Evolutionary conservation across 2,888 invertebrate species (phyloP), one percentile per base, ranked within the genome.

Genomic region (Dasypolia templi): DNA sequence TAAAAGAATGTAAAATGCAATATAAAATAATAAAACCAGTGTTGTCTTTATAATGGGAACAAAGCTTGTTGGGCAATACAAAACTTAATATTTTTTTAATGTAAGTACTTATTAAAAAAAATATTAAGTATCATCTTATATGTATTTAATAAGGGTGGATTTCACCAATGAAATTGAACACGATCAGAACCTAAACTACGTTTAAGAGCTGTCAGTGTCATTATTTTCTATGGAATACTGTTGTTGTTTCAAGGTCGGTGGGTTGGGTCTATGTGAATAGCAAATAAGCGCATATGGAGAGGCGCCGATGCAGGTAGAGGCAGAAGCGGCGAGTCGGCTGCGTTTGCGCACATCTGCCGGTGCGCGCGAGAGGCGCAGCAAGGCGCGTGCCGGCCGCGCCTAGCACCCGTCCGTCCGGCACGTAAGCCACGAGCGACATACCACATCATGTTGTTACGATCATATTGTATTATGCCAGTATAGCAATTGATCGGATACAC

Each of bases 261-360:
- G 9, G 39, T n/a, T 72, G 62, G 64, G 82, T 83, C 46, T 85
- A 82, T 84, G 86, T 87, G 84, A 87, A 86, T 88, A 83, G 84
- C 80, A 81, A 81, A 80, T 80, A 81, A 82, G 75, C 79, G 84
- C 82, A 84, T 83, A 84, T 84, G 83, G 81, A 81, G 82, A 85
- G 87, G 81, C 79, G 79, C 71, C 78, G 81, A 72, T 82, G 84
- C 85, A 88, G 86, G 89, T 88, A 87, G 88, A 84, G 72, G 72
- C 84, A 84, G 70, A 56, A 73, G 72, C 69, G 82, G 82, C 84
- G 89, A 89, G 91, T 73, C 89, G 88, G 88, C 89, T 90, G 92
- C 91, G 90, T 82, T 75, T 83, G 91, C 92, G 90, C 91, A 93
- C 95, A 95, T 95, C 95, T 95, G 95, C 94, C 92, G 87, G 87